Evolutionary conservation across 2,797 vertebrate genomes (phyloP).

Genomic region (Setipinna tenuifilis): DNA sequence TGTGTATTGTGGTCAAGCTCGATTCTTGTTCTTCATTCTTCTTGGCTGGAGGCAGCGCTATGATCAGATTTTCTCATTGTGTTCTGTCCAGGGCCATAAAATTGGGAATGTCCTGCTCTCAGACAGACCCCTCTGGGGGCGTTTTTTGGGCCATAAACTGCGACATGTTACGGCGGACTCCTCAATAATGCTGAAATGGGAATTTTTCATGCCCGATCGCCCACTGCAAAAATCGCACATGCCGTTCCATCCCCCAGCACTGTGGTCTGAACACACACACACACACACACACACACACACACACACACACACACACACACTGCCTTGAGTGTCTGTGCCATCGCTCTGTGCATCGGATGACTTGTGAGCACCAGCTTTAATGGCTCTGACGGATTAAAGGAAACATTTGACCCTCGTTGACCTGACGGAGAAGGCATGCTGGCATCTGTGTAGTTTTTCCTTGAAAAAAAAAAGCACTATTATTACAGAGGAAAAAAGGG

Average conservation of each 20-base stretch:
- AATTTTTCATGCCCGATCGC: conserved; percentile 9
- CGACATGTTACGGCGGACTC: background rate
- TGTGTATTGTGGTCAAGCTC: background rate
- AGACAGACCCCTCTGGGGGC: background rate
- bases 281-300: background rate
- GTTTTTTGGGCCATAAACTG: conserved; percentile 3
- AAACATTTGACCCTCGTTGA: conserved; percentile 17
- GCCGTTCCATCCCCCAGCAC: background rate
- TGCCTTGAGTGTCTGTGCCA: background rate
- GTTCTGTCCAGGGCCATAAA: background rate
- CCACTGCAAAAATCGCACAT: background rate
- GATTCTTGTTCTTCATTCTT: background rate
- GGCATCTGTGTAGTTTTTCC: background rate
- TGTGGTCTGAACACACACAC: background rate
- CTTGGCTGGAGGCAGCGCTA: background rate
- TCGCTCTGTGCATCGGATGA: background rate
- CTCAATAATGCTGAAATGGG: background rate
- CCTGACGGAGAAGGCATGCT: background rate
- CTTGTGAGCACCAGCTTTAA: background rate
- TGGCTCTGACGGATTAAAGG: conserved; percentile 15
- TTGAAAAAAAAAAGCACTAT: conserved; percentile 6
- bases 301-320: background rate
- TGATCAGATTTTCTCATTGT: background rate
- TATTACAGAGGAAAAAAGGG: background rate
- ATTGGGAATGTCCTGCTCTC: background rate